These are phyloP conservation scores for Maccullochella peelii DNA, from an alignment of 2,113 vertebrate species.

Conservation along the genomic window DNA sequence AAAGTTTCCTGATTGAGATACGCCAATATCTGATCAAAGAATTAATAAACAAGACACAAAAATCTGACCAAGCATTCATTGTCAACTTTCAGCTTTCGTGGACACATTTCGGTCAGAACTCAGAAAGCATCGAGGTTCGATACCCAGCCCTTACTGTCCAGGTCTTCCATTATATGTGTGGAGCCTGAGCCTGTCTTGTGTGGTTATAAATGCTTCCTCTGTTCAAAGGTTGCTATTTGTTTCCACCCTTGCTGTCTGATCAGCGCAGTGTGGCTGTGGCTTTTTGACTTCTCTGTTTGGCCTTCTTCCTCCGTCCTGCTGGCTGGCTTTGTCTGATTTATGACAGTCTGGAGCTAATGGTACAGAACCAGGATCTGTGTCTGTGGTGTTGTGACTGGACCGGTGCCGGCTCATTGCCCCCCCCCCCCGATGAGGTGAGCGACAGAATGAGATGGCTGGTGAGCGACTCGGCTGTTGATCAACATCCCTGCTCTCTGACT, in stretches of 20 bases:
- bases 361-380: constrained; percentile 81
- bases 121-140: constrained; percentile 15
- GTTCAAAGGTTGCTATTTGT: constrained; percentile 57
- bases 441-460: constrained; percentile 51
- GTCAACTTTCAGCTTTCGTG: not conserved
- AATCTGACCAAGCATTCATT: not conserved
- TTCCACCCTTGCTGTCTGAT: constrained; percentile 52
- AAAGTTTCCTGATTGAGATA: not conserved
- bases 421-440: constrained; percentile 58
- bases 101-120: not conserved
- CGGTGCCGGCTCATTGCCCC: constrained; percentile 77
- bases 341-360: constrained; percentile 79
- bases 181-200: constrained; percentile 42
- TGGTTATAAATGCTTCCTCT: constrained; percentile 56
- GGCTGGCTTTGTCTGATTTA: constrained; percentile 73
- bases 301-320: constrained; percentile 59
- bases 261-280: constrained; percentile 48
- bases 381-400: constrained; percentile 77
- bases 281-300: constrained; percentile 70
- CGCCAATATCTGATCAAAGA: not conserved
- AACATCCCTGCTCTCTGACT: constrained; percentile 46
- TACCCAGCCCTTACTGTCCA: not conserved
- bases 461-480: constrained; percentile 68
- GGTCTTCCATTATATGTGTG: constrained; percentile 32
- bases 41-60: not conserved